Evolutionary conservation across 2,797 vertebrate genomes (phyloP).

Genomic region (Columba guinea): DNA sequence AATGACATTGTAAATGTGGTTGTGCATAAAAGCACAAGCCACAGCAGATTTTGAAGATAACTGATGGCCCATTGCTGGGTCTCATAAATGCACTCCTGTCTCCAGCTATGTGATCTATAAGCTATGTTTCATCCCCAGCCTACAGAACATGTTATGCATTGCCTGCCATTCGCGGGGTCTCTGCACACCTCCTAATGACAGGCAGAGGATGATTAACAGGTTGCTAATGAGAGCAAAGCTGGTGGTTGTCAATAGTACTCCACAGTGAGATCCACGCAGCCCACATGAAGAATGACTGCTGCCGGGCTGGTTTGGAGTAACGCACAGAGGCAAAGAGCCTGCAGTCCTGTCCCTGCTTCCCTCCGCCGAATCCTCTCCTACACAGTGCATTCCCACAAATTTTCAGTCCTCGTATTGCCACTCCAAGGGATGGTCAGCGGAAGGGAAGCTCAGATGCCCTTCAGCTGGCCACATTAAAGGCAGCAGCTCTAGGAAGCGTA

Average conservation of each 20-base stretch:
- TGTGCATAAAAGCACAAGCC: neutral
- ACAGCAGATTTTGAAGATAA: constrained; percentile 1
- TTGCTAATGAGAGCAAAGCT: constrained; percentile 8
- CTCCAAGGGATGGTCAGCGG: neutral
- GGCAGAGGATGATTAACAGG: neutral
- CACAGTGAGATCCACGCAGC: neutral
- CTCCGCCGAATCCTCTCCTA: accelerated
- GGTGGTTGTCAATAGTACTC: neutral
- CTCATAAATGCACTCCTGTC: neutral
- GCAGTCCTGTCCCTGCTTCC: neutral
- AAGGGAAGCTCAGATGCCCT: neutral
- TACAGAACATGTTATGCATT: neutral
- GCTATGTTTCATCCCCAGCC: neutral
- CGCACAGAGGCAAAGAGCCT: neutral
- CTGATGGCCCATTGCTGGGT: neutral
- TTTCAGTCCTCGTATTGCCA: neutral
- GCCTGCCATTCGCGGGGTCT: neutral
- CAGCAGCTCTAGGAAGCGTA: neutral
- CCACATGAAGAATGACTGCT: neutral
- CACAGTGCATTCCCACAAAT: accelerated
- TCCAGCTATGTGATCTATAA: constrained; percentile 18
- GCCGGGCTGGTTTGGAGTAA: neutral
- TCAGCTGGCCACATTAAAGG: neutral
- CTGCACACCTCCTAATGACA: neutral
- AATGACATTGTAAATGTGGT: neutral